Conservation (phyloP, 1,140 invertebrate species). For the Orius insidiosus region DNA sequence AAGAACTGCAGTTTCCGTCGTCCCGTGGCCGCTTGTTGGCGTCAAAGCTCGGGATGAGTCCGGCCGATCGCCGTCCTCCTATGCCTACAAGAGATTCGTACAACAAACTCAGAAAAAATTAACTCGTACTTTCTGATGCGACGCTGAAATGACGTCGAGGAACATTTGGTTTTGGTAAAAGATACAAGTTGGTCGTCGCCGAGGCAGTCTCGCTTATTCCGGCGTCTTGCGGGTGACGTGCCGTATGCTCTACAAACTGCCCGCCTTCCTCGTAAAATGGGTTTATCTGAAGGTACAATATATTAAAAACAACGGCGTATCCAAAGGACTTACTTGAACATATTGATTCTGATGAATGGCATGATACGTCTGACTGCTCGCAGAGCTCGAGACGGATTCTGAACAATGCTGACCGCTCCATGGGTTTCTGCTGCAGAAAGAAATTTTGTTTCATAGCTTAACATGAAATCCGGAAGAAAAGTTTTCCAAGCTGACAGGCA, state of each 20-base stretch:
- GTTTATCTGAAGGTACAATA: neutral
- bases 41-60: slow-evolving; percentile 1
- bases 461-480: no score
- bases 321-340: slow-evolving; percentile 7
- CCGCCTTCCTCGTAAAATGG: no score
- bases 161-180: no score
- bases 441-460: neutral
- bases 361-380: slow-evolving; percentile 12
- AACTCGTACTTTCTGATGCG: no score
- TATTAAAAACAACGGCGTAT: no score
- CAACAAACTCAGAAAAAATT: neutral
- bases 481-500: no score
- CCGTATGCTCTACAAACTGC: no score
- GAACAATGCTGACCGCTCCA: slow-evolving; percentile 8
- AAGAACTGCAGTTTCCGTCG: slow-evolving; percentile 4
- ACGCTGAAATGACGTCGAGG: no score
- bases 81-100: neutral
- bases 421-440: slow-evolving; percentile 6
- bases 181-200: no score
- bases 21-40: neutral
- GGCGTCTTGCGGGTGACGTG: no score
- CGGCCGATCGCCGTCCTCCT: neutral
- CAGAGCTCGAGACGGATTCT: slow-evolving; percentile 9
- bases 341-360: slow-evolving; percentile 7
- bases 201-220: no score